A percentile compares a stretch with the other conserved stretches of the same genome.
phyloP scores from a whole-genome alignment of 1,140 invertebrate genomes.

The Drosophila lini region DNA sequence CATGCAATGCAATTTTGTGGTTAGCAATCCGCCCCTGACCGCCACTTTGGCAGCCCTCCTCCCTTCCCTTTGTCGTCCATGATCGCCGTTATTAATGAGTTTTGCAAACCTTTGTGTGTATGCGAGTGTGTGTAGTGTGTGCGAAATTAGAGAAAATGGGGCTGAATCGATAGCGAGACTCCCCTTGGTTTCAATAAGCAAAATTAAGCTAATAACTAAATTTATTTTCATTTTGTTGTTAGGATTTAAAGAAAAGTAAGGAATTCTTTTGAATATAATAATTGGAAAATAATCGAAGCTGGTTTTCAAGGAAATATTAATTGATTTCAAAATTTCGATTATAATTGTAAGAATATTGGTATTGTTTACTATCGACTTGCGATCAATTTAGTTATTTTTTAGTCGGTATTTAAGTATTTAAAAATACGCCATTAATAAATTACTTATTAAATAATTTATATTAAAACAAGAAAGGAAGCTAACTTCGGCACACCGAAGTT shows the following conservation, averaged over 20 bases:
- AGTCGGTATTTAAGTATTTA: too few species aligned
- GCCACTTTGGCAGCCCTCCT: neutral
- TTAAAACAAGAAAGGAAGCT: too few species aligned
- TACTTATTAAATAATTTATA: too few species aligned
- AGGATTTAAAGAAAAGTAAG: neutral
- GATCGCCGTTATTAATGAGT: slow-evolving; percentile 75
- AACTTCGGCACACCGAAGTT: too few species aligned
- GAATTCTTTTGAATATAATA: neutral
- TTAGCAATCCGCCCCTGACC: slow-evolving; percentile 48
- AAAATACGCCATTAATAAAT: too few species aligned
- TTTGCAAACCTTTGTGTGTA: slow-evolving; percentile 37
- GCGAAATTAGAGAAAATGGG: slow-evolving; percentile 19
- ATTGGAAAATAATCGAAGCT: neutral
- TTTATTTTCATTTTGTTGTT: neutral
- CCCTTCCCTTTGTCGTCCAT: neutral
- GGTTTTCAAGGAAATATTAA: neutral
- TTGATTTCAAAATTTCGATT: neutral
- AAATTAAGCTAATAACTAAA: slow-evolving; percentile 62
- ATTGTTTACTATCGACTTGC: too few species aligned
- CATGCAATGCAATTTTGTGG: slow-evolving; percentile 82
- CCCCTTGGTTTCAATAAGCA: slow-evolving; percentile 11
- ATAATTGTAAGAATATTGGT: too few species aligned
- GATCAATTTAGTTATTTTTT: too few species aligned
- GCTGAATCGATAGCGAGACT: neutral
- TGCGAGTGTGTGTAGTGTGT: slow-evolving; percentile 4